Conservation (phyloP, 2,888 invertebrate genomes). For the Rhimphoctona megacephalus region DNA sequence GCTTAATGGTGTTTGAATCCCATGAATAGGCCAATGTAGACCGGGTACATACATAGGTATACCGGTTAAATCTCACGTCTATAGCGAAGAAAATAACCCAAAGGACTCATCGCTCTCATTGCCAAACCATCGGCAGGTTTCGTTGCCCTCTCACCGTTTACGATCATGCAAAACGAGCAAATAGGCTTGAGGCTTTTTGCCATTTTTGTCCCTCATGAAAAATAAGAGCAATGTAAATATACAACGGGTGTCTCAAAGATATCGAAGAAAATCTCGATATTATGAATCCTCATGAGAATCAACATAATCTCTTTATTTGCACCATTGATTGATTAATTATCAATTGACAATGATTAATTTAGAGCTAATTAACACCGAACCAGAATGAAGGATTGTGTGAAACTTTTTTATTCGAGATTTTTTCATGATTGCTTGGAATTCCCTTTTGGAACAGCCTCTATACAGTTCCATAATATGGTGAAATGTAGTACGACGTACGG, state of each 20-base stretch:
- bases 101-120: constrained; percentile 19
- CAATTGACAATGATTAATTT: background rate
- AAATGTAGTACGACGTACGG: constrained; percentile 19
- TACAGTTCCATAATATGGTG: constrained; percentile 6
- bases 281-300: background rate
- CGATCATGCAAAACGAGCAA: constrained; percentile 56
- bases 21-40: constrained; percentile 70
- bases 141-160: constrained; percentile 50
- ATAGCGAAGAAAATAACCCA: constrained; percentile 32
- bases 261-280: background rate
- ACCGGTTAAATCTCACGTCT: constrained; percentile 59
- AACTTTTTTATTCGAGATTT: background rate
- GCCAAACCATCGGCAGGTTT: constrained; percentile 49
- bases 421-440: background rate
- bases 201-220: constrained; percentile 44
- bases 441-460: background rate
- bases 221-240: constrained; percentile 28
- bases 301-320: background rate
- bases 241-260: background rate
- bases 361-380: background rate
- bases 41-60: constrained; percentile 33
- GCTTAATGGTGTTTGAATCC: constrained; percentile 76
- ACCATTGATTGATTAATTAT: background rate
- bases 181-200: constrained; percentile 46
- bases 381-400: background rate